A percentile compares a stretch with the other conserved stretches of the same genome.
These are phyloP conservation scores for Cheilosia impressa DNA, from an alignment of 2,888 invertebrate genomes.

Conservation along the genomic window DNA sequence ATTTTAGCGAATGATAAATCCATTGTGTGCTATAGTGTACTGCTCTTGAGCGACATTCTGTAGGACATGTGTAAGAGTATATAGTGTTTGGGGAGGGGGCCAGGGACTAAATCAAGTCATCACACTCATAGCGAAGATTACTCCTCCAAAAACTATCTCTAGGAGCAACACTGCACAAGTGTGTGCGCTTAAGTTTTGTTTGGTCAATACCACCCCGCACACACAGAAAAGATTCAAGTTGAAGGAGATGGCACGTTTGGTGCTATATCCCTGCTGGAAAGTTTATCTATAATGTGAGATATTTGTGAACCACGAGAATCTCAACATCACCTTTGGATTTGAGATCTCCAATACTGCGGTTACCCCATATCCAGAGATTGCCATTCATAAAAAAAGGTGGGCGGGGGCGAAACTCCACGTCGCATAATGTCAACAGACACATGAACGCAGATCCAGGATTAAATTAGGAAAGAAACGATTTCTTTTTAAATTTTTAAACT, in stretches of 20 bases:
- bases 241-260: neutral
- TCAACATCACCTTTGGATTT: conserved; percentile 35
- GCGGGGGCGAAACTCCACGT: neutral
- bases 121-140: conserved; percentile 54
- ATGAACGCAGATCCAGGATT: conserved; percentile 40
- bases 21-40: conserved; percentile 23
- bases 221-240: neutral
- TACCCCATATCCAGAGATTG: conserved; percentile 9
- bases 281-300: conserved; percentile 42
- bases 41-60: conserved; percentile 50
- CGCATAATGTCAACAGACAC: conserved; percentile 14
- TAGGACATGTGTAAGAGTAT: conserved; percentile 44
- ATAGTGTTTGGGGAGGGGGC: neutral
- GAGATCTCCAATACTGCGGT: conserved; percentile 27
- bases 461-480: conserved; percentile 28
- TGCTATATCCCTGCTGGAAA: neutral
- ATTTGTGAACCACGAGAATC: conserved; percentile 39
- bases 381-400: neutral
- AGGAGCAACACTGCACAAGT: neutral
- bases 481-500: conserved; percentile 11
- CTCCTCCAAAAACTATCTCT: conserved; percentile 25
- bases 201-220: conserved; percentile 27
- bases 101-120: conserved; percentile 54
- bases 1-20: conserved; percentile 62
- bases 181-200: conserved; percentile 22